Evolutionary conservation across 2,797 vertebrate genomes (phyloP).

Genomic region (Naso thynnoides): DNA sequence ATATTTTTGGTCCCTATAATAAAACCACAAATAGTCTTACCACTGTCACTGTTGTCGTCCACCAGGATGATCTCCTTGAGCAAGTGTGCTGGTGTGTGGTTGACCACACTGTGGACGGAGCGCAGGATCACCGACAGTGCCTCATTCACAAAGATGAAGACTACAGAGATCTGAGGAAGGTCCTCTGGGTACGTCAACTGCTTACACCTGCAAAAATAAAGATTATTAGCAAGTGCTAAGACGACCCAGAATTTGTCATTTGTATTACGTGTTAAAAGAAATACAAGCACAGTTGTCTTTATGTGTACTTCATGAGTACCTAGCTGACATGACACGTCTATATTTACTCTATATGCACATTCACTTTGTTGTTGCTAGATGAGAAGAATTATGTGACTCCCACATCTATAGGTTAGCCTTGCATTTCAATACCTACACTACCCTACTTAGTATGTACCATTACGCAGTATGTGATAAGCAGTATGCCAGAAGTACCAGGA

Average conservation of each 20-base stretch:
- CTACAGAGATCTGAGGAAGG: conserved; percentile 96
- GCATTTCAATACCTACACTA: no score
- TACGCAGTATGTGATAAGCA: no score
- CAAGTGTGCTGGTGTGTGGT: conserved; percentile 94
- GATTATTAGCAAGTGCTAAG: conserved; percentile 4
- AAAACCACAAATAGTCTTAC: conserved; percentile 75
- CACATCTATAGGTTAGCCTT: no score
- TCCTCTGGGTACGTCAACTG: conserved; percentile 88
- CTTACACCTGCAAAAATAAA: conserved; percentile 87
- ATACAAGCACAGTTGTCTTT: background rate
- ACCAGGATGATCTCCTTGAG: conserved; percentile 98
- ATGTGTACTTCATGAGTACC: background rate
- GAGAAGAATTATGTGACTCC: no score
- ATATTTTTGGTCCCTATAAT: background rate
- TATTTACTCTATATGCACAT: no score
- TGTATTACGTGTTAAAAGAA: background rate
- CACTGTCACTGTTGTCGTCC: conserved; percentile 97
- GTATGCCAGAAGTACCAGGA: no score
- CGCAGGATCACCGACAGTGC: conserved; percentile 96
- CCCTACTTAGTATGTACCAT: no score
- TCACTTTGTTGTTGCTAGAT: no score
- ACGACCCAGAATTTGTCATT: background rate
- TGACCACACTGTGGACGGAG: conserved; percentile 97
- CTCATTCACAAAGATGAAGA: conserved; percentile 98
- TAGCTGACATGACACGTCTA: background rate